Conservation (phyloP, 2,888 invertebrate genomes). For the Chrysomela aeneicollis region DNA sequence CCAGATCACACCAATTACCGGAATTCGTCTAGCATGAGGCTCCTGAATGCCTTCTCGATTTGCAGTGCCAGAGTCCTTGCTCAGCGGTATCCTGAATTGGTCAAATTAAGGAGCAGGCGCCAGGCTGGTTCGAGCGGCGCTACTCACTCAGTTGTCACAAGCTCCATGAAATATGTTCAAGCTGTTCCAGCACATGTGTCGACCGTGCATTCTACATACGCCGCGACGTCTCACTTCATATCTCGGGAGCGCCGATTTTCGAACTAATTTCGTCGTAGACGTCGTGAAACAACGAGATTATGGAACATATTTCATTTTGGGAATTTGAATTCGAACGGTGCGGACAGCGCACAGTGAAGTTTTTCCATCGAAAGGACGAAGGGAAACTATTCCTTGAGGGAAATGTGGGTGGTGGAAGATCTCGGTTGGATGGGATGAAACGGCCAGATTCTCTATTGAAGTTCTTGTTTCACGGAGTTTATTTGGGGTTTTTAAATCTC, state of each 20-base stretch:
- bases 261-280: slow-evolving; percentile 33
- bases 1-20: slow-evolving; percentile 38
- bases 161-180: slow-evolving; percentile 42
- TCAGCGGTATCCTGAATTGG: slow-evolving; percentile 51
- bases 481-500: no score
- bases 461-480: no score
- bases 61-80: slow-evolving; percentile 43
- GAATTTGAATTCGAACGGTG: slow-evolving; percentile 2
- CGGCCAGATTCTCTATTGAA: not conserved
- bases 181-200: slow-evolving; percentile 41
- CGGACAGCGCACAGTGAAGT: not conserved
- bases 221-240: slow-evolving; percentile 44
- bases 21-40: slow-evolving; percentile 22
- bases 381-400: not conserved
- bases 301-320: slow-evolving; percentile 18
- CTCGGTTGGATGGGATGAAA: not conserved
- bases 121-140: slow-evolving; percentile 40
- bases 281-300: slow-evolving; percentile 17
- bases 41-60: slow-evolving; percentile 26
- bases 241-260: slow-evolving; percentile 32
- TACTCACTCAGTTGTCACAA: slow-evolving; percentile 41
- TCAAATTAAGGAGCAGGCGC: slow-evolving; percentile 45
- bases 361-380: slow-evolving; percentile 6
- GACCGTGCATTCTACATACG: slow-evolving; percentile 39
- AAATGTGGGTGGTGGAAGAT: not conserved